phyloP scores from a whole-genome alignment of 2,113 vertebrate species.

The Calyptomena viridis region DNA sequence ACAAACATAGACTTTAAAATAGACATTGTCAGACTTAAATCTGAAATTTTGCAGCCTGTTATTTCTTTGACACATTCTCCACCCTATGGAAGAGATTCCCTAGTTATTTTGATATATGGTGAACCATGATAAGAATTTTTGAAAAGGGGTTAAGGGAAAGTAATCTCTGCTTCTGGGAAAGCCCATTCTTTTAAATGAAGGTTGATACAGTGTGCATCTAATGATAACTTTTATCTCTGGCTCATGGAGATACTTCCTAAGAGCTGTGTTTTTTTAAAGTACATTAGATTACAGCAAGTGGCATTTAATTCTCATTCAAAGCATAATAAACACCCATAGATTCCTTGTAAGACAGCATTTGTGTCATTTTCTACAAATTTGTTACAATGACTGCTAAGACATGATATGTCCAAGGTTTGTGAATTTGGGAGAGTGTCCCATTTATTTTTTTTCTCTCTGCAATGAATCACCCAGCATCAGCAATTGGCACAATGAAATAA shows the following conservation, averaged over 20 bases:
- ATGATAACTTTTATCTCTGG: slow-evolving; percentile 9
- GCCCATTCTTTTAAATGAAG: slow-evolving; percentile 7
- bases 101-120: neutral
- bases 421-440: neutral
- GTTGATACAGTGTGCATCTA: neutral
- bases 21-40: neutral
- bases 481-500: neutral
- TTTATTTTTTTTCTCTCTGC: neutral
- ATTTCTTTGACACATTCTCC: neutral
- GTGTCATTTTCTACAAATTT: neutral
- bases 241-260: neutral
- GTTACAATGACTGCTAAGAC: neutral
- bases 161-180: slow-evolving; percentile 4
- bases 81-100: neutral
- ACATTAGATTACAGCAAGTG: neutral
- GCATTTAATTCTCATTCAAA: slow-evolving; percentile 32
- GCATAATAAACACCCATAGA: neutral
- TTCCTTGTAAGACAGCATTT: neutral
- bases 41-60: neutral
- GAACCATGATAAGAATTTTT: neutral
- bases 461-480: neutral
- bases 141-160: neutral
- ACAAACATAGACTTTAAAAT: neutral
- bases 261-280: neutral
- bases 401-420: neutral